Percentiles rank a stretch among this genome's conserved stretches.
Conservation (phyloP, 2,113 vertebrate species). For the Zeus faber region DNA sequence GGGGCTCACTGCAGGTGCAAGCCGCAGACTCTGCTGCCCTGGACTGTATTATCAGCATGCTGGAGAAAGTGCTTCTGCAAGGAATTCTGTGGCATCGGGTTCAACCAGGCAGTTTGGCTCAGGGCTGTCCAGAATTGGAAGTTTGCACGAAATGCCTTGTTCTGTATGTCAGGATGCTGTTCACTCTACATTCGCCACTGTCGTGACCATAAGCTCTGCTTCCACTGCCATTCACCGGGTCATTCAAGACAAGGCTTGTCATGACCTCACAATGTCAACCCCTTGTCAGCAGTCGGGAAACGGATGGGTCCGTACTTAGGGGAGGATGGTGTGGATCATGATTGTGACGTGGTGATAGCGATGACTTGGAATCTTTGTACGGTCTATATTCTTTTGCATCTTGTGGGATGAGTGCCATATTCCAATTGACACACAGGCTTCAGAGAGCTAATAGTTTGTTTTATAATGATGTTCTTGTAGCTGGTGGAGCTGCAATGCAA, state of each 20-base stretch:
- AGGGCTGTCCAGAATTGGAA: too few species aligned
- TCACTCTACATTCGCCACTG: neutral
- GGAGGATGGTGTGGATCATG: constrained; percentile 13
- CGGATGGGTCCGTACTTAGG: neutral
- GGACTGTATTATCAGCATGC: neutral
- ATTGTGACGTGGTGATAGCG: neutral
- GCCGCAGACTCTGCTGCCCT: neutral
- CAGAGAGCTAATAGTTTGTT: neutral
- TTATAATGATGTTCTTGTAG: too few species aligned
- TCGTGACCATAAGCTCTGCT: too few species aligned
- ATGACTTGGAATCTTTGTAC: neutral
- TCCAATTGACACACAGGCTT: neutral
- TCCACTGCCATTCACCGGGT: neutral
- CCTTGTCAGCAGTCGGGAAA: neutral
- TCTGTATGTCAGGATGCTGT: neutral
- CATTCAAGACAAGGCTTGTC: too few species aligned
- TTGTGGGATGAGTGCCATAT: neutral
- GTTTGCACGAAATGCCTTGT: too few species aligned
- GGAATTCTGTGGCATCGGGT: too few species aligned
- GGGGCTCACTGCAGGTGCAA: neutral
- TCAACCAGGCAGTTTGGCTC: too few species aligned
- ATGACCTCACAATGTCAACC: neutral
- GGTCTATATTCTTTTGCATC: neutral
- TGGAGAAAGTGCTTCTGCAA: too few species aligned
- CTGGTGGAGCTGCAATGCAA: constrained; percentile 7